Conservation (phyloP, 37 sponge, comb jelly and placozoan genomes). For the Haliclona indistincta region DNA sequence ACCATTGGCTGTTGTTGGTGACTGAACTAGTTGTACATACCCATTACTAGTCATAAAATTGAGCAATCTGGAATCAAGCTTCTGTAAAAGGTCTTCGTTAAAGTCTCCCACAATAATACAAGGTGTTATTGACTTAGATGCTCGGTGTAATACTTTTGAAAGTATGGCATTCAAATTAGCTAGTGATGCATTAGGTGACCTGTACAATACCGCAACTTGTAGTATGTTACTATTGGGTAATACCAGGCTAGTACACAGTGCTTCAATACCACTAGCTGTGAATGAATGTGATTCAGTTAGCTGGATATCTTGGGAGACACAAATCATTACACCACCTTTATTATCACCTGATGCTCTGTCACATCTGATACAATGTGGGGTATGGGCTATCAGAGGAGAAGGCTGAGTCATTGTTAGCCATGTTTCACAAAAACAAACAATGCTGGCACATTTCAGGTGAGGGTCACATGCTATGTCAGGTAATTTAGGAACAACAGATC, state of each 20-base stretch:
- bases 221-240: not conserved
- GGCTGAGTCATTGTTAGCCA: constrained; percentile 16
- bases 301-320: not conserved
- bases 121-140: not conserved
- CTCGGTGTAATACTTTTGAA: no score
- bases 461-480: constrained; percentile 8
- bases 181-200: constrained; percentile 21
- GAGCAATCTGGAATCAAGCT: not conserved
- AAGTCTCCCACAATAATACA: constrained; percentile 31
- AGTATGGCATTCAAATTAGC: not conserved
- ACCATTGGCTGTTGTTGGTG: constrained; percentile 15
- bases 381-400: constrained; percentile 12
- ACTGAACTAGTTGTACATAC: constrained; percentile 7
- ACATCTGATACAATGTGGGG: constrained; percentile 21
- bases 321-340: constrained; percentile 12
- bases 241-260: not conserved
- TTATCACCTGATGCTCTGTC: constrained; percentile 16
- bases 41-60: constrained; percentile 2
- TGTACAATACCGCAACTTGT: constrained; percentile 27
- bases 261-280: constrained; percentile 26
- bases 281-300: not conserved
- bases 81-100: constrained; percentile 15
- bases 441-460: constrained; percentile 3
- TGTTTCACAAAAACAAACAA: constrained; percentile 37
- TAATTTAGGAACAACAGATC: constrained; percentile 28